Evolutionary conservation across 2,797 vertebrate genomes (phyloP).

Genomic region (Peromyscus attwateri): DNA sequence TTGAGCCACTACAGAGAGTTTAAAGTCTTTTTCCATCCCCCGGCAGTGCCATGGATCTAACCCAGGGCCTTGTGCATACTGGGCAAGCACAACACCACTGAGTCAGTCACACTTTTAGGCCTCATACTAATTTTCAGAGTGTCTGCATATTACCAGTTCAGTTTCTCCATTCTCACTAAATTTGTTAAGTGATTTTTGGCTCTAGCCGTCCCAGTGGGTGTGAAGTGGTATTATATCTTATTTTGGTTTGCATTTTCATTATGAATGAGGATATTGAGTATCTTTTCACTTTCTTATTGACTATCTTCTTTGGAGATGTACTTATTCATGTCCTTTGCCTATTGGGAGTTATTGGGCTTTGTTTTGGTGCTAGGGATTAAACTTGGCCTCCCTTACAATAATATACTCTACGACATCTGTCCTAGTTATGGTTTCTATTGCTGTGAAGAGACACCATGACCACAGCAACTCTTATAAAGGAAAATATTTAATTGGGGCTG

Average conservation of each 20-base stretch:
- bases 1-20: background rate
- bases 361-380: background rate
- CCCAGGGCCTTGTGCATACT: background rate
- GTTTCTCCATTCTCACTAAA: background rate
- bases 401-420: background rate
- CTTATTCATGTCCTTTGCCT: slow-evolving; percentile 26
- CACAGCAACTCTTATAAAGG: too few species aligned
- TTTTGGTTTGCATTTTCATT: slow-evolving; percentile 49
- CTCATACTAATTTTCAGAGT: background rate
- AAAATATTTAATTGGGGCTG: too few species aligned
- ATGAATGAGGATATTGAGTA: slow-evolving; percentile 1
- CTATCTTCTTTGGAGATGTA: background rate
- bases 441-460: too few species aligned
- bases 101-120: background rate
- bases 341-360: background rate
- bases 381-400: background rate
- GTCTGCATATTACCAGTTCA: background rate
- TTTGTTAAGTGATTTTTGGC: background rate
- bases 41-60: background rate
- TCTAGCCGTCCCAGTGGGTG: background rate
- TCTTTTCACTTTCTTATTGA: background rate
- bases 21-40: background rate
- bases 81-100: background rate
- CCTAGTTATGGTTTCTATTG: too few species aligned
- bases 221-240: background rate